A percentile compares a stretch with the other conserved stretches of the same genome.
phyloP scores from a whole-genome alignment of 2,797 vertebrate species.

The Crenuchus spilurus region DNA sequence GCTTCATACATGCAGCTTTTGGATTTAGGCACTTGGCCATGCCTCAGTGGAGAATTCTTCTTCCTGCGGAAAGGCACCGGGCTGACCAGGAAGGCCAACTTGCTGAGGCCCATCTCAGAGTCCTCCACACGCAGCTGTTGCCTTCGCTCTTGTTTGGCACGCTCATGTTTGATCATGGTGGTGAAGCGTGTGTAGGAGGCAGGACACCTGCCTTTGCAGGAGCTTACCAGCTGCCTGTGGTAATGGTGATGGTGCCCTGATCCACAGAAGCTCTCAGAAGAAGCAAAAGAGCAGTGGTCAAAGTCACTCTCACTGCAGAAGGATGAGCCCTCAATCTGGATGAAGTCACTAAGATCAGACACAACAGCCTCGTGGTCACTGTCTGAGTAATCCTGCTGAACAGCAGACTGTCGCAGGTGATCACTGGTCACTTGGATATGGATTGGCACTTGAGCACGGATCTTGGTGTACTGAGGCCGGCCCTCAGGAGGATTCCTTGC shows the following conservation, averaged over 20 bases:
- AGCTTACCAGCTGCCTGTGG: slow-evolving; percentile 80
- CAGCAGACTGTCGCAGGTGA: slow-evolving; percentile 57
- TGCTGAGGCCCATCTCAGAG: slow-evolving; percentile 80
- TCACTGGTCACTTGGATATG: slow-evolving; percentile 83
- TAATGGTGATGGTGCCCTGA: slow-evolving; percentile 74
- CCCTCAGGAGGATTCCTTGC: slow-evolving; percentile 72
- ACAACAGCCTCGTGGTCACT: slow-evolving; percentile 83
- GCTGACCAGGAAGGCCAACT: slow-evolving; percentile 87
- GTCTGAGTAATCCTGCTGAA: slow-evolving; percentile 78
- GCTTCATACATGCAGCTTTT: slow-evolving; percentile 82
- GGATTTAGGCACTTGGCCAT: slow-evolving; percentile 75
- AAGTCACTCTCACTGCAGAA: slow-evolving; percentile 88
- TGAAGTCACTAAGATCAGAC: slow-evolving; percentile 84
- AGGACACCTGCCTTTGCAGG: slow-evolving; percentile 87
- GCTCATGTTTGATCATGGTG: slow-evolving; percentile 86
- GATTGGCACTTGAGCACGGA: slow-evolving; percentile 78
- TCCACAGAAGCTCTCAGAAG: slow-evolving; percentile 85
- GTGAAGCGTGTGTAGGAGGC: slow-evolving; percentile 89
- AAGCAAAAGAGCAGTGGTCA: slow-evolving; percentile 84
- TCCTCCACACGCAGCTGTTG: slow-evolving; percentile 75
- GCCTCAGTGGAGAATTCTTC: slow-evolving; percentile 77
- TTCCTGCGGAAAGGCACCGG: slow-evolving; percentile 88
- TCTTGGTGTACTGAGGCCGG: slow-evolving; percentile 62
- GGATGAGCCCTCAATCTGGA: slow-evolving; percentile 85
- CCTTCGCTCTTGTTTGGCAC: slow-evolving; percentile 77